Base-by-base conservation (phyloP, 2,888 invertebrate species). In the Harpagoxenus sublaevis region DNA sequence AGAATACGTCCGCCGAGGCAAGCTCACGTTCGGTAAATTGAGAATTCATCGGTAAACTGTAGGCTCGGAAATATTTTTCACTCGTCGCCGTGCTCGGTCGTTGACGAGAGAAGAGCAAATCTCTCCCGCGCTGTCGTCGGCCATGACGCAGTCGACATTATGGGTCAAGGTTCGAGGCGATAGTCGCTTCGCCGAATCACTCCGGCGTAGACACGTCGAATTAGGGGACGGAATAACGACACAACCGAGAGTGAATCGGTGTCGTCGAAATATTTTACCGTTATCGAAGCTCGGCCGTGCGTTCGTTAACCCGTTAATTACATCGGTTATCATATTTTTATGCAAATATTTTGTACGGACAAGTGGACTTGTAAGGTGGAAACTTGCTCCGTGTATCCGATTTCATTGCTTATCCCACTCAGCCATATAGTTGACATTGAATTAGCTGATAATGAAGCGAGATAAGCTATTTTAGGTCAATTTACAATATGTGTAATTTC, bases 161-260 rank as follows among this genome's bases (percentile, higher is more conserved):
- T 92, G 91, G 93, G 92, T 92, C 92, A 92, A 92, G 92, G 92
- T 92, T 92, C 89, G 91, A 73, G 83, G 71, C 82, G 85, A 89
- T 92, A 89, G 89, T 82, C 86, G 88, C 77, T 86, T 90, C 89
- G 87, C 83, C 89, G 89, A 92, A 91, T 89, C 91, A 86, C 84
- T 73, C 57, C 74, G 31, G 45, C 74, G 85, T 85, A 77, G 86
- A 84, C 83, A 88, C 89, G 78, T 85, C 35, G 63, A 84, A 87
- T 88, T 88, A 84, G 83, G 79, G 73, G 18, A 60, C 45, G 31
- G 65, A 48, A 66, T 84, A 68, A 73, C 79, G 53, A 28, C 31
- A 23, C 68, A 55, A 57, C 23, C 23, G 15, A 57, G 65, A 77
- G 18, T 18, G 62, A 53, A n/a, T 77, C 55, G 68, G n/a, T 75